Evolutionary conservation across 2,888 invertebrate species (phyloP).

Genomic region (Heliconius charithonia): DNA sequence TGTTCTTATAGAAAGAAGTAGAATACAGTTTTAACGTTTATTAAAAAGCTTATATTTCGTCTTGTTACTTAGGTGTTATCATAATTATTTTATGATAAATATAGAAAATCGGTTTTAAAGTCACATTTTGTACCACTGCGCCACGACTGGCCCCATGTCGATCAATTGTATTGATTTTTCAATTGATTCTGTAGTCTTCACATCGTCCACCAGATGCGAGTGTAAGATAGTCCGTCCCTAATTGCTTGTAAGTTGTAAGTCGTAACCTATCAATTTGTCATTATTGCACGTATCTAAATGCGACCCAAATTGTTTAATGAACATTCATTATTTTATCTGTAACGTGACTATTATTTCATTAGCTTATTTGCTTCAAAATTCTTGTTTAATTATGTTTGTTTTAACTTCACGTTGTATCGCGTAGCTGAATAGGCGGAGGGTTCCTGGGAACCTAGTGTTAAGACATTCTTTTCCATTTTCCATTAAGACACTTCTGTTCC

Average conservation of each 20-base stretch:
- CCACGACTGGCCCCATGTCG: too few species aligned
- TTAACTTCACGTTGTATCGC: background rate
- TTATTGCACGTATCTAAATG: constrained; percentile 43
- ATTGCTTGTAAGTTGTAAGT: constrained; percentile 37
- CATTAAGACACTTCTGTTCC: too few species aligned
- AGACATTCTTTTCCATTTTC: too few species aligned
- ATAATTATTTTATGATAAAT: background rate
- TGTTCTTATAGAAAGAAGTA: background rate
- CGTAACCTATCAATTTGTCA: constrained; percentile 47
- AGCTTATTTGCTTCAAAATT: constrained; percentile 13
- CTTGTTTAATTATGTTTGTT: background rate
- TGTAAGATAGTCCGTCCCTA: constrained; percentile 39
- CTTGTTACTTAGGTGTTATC: background rate
- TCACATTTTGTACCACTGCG: too few species aligned
- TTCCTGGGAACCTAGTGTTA: too few species aligned
- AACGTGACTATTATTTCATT: constrained; percentile 26
- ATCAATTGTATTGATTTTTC: background rate
- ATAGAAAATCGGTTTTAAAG: too few species aligned
- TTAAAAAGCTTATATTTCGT: background rate
- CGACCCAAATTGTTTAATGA: constrained; percentile 40
- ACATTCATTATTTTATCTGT: constrained; percentile 34
- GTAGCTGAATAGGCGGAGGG: too few species aligned
- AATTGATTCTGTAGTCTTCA: constrained; percentile 21
- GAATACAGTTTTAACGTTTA: background rate
- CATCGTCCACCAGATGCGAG: constrained; percentile 8